Evolutionary conservation across 2,113 vertebrate genomes (phyloP).

Genomic region (Cyanistes caeruleus): DNA sequence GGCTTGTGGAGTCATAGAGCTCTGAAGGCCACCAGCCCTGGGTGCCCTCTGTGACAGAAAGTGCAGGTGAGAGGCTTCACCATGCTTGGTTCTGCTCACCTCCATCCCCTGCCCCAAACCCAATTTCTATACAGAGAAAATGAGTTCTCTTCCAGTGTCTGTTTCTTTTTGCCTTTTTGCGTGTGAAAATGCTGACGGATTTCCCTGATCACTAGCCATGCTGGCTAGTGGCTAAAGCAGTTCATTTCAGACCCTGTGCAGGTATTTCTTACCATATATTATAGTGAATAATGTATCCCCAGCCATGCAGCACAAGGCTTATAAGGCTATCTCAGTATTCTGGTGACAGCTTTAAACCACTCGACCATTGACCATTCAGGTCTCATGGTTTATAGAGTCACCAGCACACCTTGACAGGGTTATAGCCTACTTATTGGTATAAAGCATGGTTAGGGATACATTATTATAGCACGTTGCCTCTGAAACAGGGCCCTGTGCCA

Average conservation of each 20-base stretch:
- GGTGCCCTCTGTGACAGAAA: neutral
- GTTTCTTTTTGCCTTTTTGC: conserved; percentile 13
- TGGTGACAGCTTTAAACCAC: conserved; percentile 75
- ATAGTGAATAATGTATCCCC: conserved; percentile 72
- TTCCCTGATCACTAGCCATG: conserved; percentile 63
- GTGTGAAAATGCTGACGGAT: conserved; percentile 61
- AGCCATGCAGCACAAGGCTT: conserved; percentile 71
- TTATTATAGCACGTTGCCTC: conserved; percentile 66
- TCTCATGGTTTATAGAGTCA: conserved; percentile 75
- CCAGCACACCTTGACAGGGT: conserved; percentile 74
- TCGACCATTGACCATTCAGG: conserved; percentile 75
- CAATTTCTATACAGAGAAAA: neutral
- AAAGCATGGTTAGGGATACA: conserved; percentile 74
- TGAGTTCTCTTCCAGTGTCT: neutral
- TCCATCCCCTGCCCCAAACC: neutral
- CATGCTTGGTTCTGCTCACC: neutral
- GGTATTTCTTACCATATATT: conserved; percentile 72
- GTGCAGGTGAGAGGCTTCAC: neutral
- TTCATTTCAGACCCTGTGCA: conserved; percentile 64
- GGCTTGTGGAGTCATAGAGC: neutral
- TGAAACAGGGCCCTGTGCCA: conserved; percentile 47
- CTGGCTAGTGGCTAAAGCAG: conserved; percentile 70
- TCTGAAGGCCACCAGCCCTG: neutral
- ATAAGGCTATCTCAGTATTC: conserved; percentile 74
- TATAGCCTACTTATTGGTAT: conserved; percentile 73